Percentiles rank a stretch among this genome's conserved stretches.
Conservation (phyloP, 2,797 vertebrate species). For the Triplophysa bombifrons region DNA sequence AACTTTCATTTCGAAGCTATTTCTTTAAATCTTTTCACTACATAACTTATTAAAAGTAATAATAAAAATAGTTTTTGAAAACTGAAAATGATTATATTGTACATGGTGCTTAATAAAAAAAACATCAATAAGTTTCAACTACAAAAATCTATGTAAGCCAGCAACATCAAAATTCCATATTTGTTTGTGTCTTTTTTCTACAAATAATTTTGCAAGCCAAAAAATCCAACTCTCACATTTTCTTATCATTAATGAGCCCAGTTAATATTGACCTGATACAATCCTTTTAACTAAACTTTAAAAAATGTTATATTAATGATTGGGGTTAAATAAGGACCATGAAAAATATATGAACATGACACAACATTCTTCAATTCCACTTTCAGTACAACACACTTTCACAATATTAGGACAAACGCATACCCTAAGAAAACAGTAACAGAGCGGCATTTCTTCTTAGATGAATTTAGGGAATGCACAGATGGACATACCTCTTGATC, state of each 20-base stretch:
- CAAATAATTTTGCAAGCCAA: background rate
- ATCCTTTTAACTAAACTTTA: background rate
- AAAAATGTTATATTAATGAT: background rate
- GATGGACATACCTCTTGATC: conserved; percentile 50
- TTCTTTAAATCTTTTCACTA: too few species aligned
- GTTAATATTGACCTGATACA: background rate
- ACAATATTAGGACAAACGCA: background rate
- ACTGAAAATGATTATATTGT: too few species aligned
- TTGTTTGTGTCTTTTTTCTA: too few species aligned
- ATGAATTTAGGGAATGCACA: background rate
- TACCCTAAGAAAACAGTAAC: background rate
- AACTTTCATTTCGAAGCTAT: too few species aligned
- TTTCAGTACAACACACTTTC: background rate
- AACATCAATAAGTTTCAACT: too few species aligned
- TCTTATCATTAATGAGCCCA: background rate
- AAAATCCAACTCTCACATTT: background rate
- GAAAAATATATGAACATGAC: background rate
- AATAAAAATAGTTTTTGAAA: too few species aligned
- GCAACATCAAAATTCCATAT: too few species aligned
- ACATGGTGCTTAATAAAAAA: too few species aligned
- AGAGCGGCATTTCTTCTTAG: background rate
- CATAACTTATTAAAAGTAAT: too few species aligned
- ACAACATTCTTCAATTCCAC: background rate
- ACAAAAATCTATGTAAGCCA: too few species aligned
- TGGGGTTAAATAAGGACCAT: background rate